A percentile compares a stretch with the other conserved stretches of the same genome.
Evolutionary conservation across 2,888 invertebrate genomes (phyloP).

Genomic region (Cephus spinipes): DNA sequence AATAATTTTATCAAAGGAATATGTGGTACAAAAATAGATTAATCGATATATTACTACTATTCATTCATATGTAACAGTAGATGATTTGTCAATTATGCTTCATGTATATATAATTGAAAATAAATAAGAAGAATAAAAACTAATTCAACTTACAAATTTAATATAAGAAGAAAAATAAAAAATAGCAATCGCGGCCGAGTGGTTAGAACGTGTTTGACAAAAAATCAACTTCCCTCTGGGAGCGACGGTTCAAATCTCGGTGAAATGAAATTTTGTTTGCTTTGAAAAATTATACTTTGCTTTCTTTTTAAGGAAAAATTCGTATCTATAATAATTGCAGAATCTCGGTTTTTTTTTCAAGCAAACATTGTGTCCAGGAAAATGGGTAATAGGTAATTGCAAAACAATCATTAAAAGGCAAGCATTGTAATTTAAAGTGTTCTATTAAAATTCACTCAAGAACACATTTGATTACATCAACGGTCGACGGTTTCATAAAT

Average conservation of each 20-base stretch:
- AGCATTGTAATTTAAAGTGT: constrained; percentile 49
- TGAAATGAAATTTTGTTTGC: background rate
- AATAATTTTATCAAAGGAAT: too few species aligned
- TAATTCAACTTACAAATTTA: too few species aligned
- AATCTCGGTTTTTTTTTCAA: background rate
- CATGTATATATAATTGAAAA: too few species aligned
- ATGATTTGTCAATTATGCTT: too few species aligned
- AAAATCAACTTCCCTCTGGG: constrained; percentile 92
- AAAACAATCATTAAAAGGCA: background rate
- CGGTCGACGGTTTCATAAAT: constrained; percentile 59
- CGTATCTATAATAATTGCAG: background rate
- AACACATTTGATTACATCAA: constrained; percentile 63
- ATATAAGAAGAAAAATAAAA: too few species aligned
- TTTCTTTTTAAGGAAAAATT: background rate
- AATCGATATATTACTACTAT: too few species aligned
- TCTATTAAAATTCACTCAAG: constrained; percentile 60
- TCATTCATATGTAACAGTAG: too few species aligned
- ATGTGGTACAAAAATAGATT: too few species aligned
- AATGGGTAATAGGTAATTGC: background rate
- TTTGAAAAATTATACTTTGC: background rate
- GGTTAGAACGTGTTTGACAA: constrained; percentile 91
- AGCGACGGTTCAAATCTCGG: constrained; percentile 91
- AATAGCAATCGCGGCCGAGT: constrained; percentile 84
- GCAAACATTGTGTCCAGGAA: background rate
- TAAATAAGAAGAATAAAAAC: too few species aligned